Base-by-base conservation (phyloP, 2,797 vertebrate genomes). In the Megalops cyprinoides region DNA sequence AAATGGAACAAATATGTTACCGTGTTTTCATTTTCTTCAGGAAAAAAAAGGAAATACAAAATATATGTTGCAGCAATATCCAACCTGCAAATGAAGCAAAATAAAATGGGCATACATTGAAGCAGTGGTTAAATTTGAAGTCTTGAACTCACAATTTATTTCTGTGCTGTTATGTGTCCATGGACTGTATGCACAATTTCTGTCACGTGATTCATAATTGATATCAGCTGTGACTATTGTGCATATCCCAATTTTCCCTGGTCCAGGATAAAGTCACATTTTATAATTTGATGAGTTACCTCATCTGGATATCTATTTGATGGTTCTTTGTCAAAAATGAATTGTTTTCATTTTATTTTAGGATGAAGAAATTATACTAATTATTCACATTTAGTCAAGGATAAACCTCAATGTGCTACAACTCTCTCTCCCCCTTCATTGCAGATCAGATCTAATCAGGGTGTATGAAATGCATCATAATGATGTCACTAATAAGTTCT, bases 1-100 rank as follows among this genome's bases (percentile, higher is more conserved):
- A 97, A 96, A 97, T 96, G 93, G 95, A 96, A 90, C 81, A 90
- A 83, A 86, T 93, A 75, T 86, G 90, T 93, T 91, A 85, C 82
- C 86, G 87, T 93, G 89, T 91, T 91, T 90, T 89, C 88, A 84
- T 91, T 92, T 94, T 90, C 87, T 48, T 90, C 87, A 48, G 74
- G 46, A 48, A 48, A 42, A 18, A 6, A 8, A 34, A 69, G 25
- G 65, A 69, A 42, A 69, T 42, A 4, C 8, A 69, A 23, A 69
- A 42, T n/a, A n/a, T n/a, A 69, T 92, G 85, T 82, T 34, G 82
- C 89, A 89, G 85, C 91, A 89, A 88, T 90, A 90, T 87, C 89
- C 85, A 85, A 88, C 81, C 78, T 89, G 89, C 90, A 81, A 76
- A 80, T 85, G 90, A 90, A 91, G 85, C 18, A 89, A 83, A 88